phyloP scores from a whole-genome alignment of 1,140 invertebrate species.

The Sycophaga agraensis region DNA sequence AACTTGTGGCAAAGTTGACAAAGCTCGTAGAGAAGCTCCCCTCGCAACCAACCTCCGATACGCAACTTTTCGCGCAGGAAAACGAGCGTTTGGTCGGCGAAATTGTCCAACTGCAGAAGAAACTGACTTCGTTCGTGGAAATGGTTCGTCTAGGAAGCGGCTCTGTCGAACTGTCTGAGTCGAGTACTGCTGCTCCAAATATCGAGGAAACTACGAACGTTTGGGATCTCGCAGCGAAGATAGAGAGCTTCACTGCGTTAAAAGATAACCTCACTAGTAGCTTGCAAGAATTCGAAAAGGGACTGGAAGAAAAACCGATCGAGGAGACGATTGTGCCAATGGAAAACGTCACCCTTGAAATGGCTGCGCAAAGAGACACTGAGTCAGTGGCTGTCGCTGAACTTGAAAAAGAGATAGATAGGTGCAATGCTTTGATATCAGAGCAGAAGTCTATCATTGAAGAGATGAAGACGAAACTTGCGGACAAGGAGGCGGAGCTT shows the following conservation, averaged over 20 bases:
- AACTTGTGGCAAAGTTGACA: constrained; percentile 59
- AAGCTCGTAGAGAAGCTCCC: constrained; percentile 49
- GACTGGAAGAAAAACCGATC: constrained; percentile 30
- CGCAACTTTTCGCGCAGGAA: constrained; percentile 50
- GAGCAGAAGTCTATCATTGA: constrained; percentile 53
- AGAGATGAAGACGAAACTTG: constrained; percentile 43
- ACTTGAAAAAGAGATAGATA: constrained; percentile 57
- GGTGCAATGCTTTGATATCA: constrained; percentile 52
- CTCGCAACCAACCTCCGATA: constrained; percentile 46
- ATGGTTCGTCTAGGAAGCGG: neutral
- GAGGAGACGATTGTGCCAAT: too few relatives aligned
- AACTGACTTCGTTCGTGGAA: constrained; percentile 12
- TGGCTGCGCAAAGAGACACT: too few relatives aligned
- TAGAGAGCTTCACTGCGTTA: constrained; percentile 32
- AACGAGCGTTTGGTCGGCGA: constrained; percentile 44
- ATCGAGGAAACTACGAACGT: too few relatives aligned
- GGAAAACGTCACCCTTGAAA: too few relatives aligned
- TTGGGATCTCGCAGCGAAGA: neutral
- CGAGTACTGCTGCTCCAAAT: neutral
- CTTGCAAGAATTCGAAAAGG: constrained; percentile 4
- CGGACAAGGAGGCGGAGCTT: constrained; percentile 42
- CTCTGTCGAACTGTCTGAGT: neutral
- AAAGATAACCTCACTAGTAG: too few relatives aligned
- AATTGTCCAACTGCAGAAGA: constrained; percentile 35
- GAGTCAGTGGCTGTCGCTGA: neutral